Evolutionary conservation across 2,113 vertebrate species (phyloP).

Genomic region (Trichomycterus rosablanca): DNA sequence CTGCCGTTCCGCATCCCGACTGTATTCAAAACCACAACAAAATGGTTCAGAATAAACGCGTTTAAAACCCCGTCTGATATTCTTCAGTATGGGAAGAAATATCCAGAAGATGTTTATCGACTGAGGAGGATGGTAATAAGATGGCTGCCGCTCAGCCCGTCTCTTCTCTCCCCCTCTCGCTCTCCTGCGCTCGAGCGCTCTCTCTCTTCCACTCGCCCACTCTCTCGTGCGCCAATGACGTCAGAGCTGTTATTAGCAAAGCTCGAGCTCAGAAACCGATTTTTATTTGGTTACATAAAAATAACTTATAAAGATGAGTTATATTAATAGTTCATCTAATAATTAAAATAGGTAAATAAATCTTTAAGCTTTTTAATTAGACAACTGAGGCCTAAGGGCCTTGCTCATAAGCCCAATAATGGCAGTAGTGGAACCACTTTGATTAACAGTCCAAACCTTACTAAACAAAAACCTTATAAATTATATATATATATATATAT

Average conservation of each 20-base stretch:
- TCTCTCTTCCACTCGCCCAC: slow-evolving; percentile 9
- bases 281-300: too few relatives aligned
- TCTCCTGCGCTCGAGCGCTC: neutral
- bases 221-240: slow-evolving; percentile 54
- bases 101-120: slow-evolving; percentile 60
- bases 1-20: slow-evolving; percentile 69
- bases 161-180: slow-evolving; percentile 36
- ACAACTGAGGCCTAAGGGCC: too few relatives aligned
- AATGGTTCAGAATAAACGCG: too few relatives aligned
- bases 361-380: too few relatives aligned
- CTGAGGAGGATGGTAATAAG: slow-evolving; percentile 66
- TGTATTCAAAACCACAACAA: neutral
- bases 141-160: slow-evolving; percentile 64
- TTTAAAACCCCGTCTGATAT: neutral
- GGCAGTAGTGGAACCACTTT: too few relatives aligned
- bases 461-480: too few relatives aligned
- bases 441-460: too few relatives aligned
- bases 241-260: slow-evolving; percentile 66
- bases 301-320: too few relatives aligned
- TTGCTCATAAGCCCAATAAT: too few relatives aligned
- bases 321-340: too few relatives aligned
- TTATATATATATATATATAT: too few relatives aligned
- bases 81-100: slow-evolving; percentile 50
- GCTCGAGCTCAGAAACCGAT: slow-evolving; percentile 48
- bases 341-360: too few relatives aligned